Conservation (phyloP, 2,888 invertebrate genomes). For the Cordilura impudica region DNA sequence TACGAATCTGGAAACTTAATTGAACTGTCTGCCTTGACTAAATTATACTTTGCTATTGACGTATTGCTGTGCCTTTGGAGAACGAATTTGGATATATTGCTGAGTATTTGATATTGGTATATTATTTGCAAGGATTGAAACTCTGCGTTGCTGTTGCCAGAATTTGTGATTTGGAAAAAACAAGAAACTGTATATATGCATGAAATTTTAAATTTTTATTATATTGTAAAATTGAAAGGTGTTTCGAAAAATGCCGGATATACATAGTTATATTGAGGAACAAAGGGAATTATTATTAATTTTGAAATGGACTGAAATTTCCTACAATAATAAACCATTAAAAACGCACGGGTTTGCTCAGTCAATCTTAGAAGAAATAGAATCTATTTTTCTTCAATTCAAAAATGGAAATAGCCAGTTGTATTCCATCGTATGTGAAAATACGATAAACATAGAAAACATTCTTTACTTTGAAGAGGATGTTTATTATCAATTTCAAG, state of each 20-base stretch:
- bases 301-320: background rate
- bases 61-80: too few relatives aligned
- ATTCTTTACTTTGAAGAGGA: constrained; percentile 23
- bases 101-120: too few relatives aligned
- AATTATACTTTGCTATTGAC: too few relatives aligned
- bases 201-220: too few relatives aligned
- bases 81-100: too few relatives aligned
- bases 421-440: background rate
- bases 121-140: too few relatives aligned
- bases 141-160: background rate
- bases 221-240: too few relatives aligned
- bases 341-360: constrained; percentile 30
- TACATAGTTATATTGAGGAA: constrained; percentile 4
- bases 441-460: background rate
- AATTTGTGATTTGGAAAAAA: background rate
- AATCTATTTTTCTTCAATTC: background rate
- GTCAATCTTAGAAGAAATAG: background rate
- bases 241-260: background rate
- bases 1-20: too few relatives aligned
- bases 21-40: too few relatives aligned
- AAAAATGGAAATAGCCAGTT: background rate
- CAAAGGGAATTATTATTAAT: background rate
- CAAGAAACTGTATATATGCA: background rate
- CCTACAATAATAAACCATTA: background rate
- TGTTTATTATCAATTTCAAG: constrained; percentile 19